Percentiles rank a stretch among this genome's conserved stretches.
These are phyloP conservation scores for Sesia bembeciformis DNA, from an alignment of 2,888 invertebrate genomes.

Conservation along the genomic window DNA sequence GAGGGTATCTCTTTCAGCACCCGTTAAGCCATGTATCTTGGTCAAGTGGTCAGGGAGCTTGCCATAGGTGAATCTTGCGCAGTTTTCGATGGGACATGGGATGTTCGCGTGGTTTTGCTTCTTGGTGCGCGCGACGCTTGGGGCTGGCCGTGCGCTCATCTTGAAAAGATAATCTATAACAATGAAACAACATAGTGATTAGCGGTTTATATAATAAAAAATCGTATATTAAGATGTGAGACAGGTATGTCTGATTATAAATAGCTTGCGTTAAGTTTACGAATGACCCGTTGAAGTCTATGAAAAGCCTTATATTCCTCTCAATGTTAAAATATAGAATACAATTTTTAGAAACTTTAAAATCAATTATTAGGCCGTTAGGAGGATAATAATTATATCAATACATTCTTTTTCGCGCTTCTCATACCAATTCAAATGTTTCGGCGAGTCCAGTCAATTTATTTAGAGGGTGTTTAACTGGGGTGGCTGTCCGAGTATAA, in stretches of 20 bases:
- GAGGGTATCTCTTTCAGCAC: constrained; percentile 61
- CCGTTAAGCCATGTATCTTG: constrained; percentile 65
- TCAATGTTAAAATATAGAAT: no score
- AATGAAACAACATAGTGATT: constrained; percentile 4
- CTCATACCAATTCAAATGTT: not conserved
- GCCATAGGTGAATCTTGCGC: constrained; percentile 68
- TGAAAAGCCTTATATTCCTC: no score
- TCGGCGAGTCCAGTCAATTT: constrained; percentile 57
- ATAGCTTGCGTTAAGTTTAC: no score
- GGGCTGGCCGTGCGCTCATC: constrained; percentile 42
- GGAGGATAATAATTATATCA: no score
- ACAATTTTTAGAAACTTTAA: no score
- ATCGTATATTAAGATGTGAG: no score
- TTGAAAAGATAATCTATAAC: constrained; percentile 22
- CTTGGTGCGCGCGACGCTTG: constrained; percentile 51
- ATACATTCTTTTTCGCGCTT: not conserved
- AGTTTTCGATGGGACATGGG: constrained; percentile 70
- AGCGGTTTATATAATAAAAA: no score
- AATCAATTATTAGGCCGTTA: no score
- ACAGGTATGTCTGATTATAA: no score
- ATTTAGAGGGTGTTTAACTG: constrained; percentile 66
- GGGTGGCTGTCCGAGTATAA: constrained; percentile 71
- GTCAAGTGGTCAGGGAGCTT: constrained; percentile 69
- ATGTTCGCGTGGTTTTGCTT: constrained; percentile 72
- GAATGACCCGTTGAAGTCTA: no score